A percentile compares a stretch with the other conserved stretches of the same genome.
Conservation (phyloP, 2,888 invertebrate species). For the Dascillus cervinus region DNA sequence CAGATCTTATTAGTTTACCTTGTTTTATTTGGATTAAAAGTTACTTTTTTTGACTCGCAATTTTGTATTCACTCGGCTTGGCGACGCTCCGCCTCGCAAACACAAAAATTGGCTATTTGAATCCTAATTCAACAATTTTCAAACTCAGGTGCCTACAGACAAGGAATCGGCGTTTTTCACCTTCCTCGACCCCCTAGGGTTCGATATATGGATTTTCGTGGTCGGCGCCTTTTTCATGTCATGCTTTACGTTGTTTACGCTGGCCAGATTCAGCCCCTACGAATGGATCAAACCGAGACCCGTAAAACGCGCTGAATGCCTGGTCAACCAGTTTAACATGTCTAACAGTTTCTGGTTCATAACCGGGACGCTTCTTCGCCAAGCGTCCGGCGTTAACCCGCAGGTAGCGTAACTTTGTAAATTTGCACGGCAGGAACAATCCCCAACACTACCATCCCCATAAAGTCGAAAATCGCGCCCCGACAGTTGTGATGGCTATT, state of each 20-base stretch:
- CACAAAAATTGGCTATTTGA: no score
- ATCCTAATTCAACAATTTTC: no score
- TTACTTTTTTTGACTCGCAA: no score
- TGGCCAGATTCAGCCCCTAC: conserved; percentile 55
- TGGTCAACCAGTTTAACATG: conserved; percentile 54
- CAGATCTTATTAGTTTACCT: no score
- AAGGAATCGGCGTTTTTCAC: conserved; percentile 55
- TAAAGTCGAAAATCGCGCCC: background rate
- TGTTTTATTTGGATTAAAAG: no score
- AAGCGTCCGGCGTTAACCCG: conserved; percentile 53
- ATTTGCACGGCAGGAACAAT: conserved; percentile 2
- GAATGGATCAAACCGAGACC: conserved; percentile 52
- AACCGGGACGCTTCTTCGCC: conserved; percentile 57
- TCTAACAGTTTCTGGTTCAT: conserved; percentile 62
- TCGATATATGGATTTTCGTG: conserved; percentile 59
- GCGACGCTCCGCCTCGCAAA: no score
- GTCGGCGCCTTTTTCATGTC: conserved; percentile 55
- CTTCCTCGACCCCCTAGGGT: conserved; percentile 57
- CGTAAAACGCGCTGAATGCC: conserved; percentile 30
- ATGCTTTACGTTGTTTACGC: conserved; percentile 49
- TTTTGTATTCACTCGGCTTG: no score
- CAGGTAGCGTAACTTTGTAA: conserved; percentile 37
- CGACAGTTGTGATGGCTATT: background rate
- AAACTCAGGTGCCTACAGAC: conserved; percentile 49
- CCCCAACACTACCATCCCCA: conserved; percentile 2